A percentile compares a stretch with the other conserved stretches of the same genome.
phyloP scores from a whole-genome alignment of 2,797 vertebrate genomes.

The Myoxocephalus aenaeus region DNA sequence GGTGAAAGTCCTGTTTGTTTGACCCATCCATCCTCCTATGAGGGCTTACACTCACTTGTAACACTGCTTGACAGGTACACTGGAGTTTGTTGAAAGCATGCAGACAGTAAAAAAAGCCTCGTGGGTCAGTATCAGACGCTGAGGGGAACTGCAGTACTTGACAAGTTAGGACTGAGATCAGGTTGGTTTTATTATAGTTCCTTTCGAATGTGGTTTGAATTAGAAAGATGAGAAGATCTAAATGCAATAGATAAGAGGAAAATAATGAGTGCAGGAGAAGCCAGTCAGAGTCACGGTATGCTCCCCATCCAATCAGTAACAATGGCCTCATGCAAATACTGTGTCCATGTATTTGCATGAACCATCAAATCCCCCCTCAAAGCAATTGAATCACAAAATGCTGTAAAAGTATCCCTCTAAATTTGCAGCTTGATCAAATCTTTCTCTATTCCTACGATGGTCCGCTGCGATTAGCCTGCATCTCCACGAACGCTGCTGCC shows the following conservation, averaged over 20 bases:
- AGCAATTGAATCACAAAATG: slow-evolving; percentile 5
- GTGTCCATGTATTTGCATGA: neutral
- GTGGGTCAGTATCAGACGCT: no score
- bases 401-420: neutral
- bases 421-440: slow-evolving; percentile 4
- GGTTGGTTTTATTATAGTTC: neutral
- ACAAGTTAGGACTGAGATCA: neutral
- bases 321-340: neutral
- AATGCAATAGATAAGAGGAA: neutral
- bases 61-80: no score
- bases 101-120: neutral
- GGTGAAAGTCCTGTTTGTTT: neutral
- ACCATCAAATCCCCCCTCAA: neutral
- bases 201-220: neutral
- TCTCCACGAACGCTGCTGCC: slow-evolving; percentile 56
- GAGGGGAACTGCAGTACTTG: neutral
- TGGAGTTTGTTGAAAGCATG: no score
- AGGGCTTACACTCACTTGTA: no score
- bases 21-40: neutral
- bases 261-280: slow-evolving; percentile 7
- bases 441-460: slow-evolving; percentile 22
- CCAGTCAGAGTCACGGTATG: neutral
- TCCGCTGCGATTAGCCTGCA: slow-evolving; percentile 47
- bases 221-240: neutral
- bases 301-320: slow-evolving; percentile 18